phyloP scores from a whole-genome alignment of 2,888 invertebrate species.

The Schrankia costaestrigalis region DNA sequence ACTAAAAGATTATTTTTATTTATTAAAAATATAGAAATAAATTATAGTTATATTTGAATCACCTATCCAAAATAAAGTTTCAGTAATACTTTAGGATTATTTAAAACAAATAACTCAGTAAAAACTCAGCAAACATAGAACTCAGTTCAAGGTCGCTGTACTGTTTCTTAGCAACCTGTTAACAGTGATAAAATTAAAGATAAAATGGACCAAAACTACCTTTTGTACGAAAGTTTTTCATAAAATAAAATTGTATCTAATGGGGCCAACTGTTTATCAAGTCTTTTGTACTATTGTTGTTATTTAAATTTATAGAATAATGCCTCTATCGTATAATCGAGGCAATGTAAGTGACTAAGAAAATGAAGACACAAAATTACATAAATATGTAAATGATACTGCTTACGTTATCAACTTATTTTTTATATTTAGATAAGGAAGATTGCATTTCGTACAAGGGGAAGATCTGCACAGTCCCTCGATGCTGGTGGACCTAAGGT shows the following conservation, averaged over 20 bases:
- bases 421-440: constrained; percentile 61
- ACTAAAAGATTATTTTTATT: neutral
- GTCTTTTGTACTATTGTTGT: constrained; percentile 36
- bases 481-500: constrained; percentile 55
- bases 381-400: constrained; percentile 20
- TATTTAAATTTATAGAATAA: constrained; percentile 44
- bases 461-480: constrained; percentile 72
- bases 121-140: too few relatives aligned
- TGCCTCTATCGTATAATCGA: constrained; percentile 71
- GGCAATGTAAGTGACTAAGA: constrained; percentile 64
- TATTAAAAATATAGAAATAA: too few relatives aligned
- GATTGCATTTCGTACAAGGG: constrained; percentile 69
- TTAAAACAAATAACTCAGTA: too few relatives aligned
- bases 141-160: constrained; percentile 7
- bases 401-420: neutral
- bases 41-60: too few relatives aligned
- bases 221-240: constrained; percentile 68
- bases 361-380: constrained; percentile 5
- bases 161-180: constrained; percentile 18
- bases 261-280: constrained; percentile 56
- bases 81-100: too few relatives aligned
- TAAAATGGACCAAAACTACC: constrained; percentile 65
- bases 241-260: constrained; percentile 40
- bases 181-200: constrained; percentile 46
- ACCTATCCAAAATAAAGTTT: too few relatives aligned